Conservation (phyloP, 2,888 invertebrate species). For the Spilarctia lutea region DNA sequence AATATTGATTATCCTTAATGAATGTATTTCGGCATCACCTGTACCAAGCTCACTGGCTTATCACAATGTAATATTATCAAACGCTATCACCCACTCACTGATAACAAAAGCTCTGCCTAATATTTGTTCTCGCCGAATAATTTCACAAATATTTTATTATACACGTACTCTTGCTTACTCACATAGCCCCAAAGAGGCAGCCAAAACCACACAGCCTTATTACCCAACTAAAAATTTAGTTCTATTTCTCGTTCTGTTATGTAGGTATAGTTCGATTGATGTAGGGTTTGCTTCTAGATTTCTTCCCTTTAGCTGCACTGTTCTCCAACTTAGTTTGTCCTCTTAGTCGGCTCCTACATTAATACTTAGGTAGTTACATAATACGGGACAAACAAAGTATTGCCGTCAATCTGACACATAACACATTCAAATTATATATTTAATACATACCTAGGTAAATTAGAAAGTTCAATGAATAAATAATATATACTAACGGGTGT, state of each 20-base stretch:
- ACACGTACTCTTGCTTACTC: not conserved
- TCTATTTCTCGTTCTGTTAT: no score
- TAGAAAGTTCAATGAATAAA: no score
- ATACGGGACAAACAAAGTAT: no score
- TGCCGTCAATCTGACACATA: no score
- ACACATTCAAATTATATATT: no score
- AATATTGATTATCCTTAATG: not conserved
- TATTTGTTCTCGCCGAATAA: conserved; percentile 36
- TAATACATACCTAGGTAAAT: no score
- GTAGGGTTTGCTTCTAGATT: no score
- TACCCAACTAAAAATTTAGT: not conserved
- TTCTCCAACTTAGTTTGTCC: no score
- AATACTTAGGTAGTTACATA: not conserved
- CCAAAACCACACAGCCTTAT: not conserved
- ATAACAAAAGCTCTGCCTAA: conserved; percentile 58
- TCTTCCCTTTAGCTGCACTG: no score
- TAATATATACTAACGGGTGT: no score
- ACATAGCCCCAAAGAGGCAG: not conserved
- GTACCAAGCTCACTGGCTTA: conserved; percentile 55
- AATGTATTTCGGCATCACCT: conserved; percentile 33
- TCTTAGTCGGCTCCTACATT: no score
- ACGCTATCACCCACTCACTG: conserved; percentile 57
- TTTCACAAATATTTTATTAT: conserved; percentile 9
- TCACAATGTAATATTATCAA: conserved; percentile 54
- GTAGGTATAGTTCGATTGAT: no score